Evolutionary conservation across 2,888 invertebrate species (phyloP).

Genomic region (Hipparchia sbordonii): DNA sequence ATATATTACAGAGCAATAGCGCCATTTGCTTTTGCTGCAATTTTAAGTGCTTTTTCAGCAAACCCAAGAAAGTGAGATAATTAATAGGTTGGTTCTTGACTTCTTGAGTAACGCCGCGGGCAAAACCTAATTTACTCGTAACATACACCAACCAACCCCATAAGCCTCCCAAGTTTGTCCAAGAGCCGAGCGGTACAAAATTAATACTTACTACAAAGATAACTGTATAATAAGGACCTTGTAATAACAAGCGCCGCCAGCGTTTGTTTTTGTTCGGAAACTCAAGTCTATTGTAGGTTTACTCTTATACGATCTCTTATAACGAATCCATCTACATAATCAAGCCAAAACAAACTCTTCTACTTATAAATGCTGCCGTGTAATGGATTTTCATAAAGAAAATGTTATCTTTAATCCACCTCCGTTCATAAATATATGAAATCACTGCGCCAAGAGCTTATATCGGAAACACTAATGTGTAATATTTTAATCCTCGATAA

Average conservation of each 20-base stretch:
- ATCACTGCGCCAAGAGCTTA: neutral
- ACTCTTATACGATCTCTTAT: slow-evolving; percentile 29
- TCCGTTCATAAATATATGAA: slow-evolving; percentile 14
- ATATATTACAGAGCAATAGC: too few species aligned
- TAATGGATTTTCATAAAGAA: slow-evolving; percentile 38
- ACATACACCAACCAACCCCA: slow-evolving; percentile 34
- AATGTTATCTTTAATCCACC: slow-evolving; percentile 34
- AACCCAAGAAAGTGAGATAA: too few species aligned
- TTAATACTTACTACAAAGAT: slow-evolving; percentile 52
- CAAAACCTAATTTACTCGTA: slow-evolving; percentile 3
- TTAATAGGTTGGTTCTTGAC: too few species aligned
- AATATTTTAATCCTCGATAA: slow-evolving; percentile 2
- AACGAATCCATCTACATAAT: slow-evolving; percentile 38
- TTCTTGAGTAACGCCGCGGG: neutral
- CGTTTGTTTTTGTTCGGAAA: slow-evolving; percentile 64
- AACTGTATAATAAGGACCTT: slow-evolving; percentile 53
- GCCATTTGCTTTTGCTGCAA: too few species aligned
- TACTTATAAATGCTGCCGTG: slow-evolving; percentile 36
- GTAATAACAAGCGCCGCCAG: slow-evolving; percentile 66
- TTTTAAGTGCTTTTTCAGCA: too few species aligned
- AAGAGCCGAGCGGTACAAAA: slow-evolving; percentile 60
- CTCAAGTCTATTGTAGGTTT: slow-evolving; percentile 35
- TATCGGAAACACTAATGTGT: slow-evolving; percentile 7
- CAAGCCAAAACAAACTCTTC: slow-evolving; percentile 34
- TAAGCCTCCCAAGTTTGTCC: slow-evolving; percentile 51